Evolutionary conservation across 2,113 vertebrate genomes (phyloP), one percentile per base, ranked within the genome.

Genomic region (Sylvia atricapilla): DNA sequence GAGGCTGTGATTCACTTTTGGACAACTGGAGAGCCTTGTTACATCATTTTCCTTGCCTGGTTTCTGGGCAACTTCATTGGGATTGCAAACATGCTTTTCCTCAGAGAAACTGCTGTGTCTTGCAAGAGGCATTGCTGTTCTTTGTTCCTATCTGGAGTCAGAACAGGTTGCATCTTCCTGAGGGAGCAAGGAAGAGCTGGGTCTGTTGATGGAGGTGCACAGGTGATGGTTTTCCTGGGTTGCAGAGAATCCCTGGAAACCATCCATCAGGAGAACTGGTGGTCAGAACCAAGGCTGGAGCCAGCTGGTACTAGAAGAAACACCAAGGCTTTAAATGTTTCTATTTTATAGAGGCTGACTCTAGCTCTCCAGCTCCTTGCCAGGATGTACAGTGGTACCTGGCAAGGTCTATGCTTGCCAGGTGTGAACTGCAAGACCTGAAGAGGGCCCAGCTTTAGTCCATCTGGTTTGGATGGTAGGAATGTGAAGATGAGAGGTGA

Each of bases 1-100:
- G 55, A 27, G 77, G 39, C 44, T 67, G 35, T 96, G 96, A 95
- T 95, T 96, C 81, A 89, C 49, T 92, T 91, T 53, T 81, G 75
- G 88, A 84, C 72, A 81, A 79, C 44, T 41, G 74, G 81, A 85
- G 73, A 83, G 24, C 67, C 52, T 77, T 1, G 15, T 90, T 94
- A 81, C 79, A 81, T 94, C 87, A 91, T 76, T 94, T n/a, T 78
- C 22, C 39, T 88, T 0, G 13, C 77, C 35, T 84, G 62, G 18
- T 73, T 89, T 90, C 75, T 67, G 53, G 56, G 83, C 8, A 6
- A 3, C 46, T 91, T 86, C 23, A 13, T 15, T 0, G 3, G 35
- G 60, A 96, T 90, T 64, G 22, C 11, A 58, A 85, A 75, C 15
- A 18, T 0, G 35, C 43, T 82, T 85, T 74, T 87, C 35, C 23